Evolutionary conservation across 1,140 invertebrate genomes (phyloP), one percentile per base, ranked within the genome.

Genomic region (Bactericera cockerelli): DNA sequence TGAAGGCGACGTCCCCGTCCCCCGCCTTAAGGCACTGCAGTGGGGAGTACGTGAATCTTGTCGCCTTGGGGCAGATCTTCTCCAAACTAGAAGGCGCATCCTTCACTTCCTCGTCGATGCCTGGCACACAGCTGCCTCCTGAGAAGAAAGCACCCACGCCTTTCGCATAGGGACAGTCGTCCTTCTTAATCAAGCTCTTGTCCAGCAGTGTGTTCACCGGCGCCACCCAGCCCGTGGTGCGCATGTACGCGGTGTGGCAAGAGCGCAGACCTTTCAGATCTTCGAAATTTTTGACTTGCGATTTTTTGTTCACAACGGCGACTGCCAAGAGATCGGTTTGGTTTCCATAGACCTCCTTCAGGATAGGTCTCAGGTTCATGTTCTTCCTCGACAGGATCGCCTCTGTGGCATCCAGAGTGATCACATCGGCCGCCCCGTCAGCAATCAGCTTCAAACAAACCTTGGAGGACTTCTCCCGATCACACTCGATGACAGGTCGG

Each of bases 391-490:
- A 81, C 25, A 70, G 72, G 59, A 76, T 77, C 0, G 78, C 77
- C 28, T 77, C 73, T 25, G 77, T 79, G 1, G 79, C 76, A 60
- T 80, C 77, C 1, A 83, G 57, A 1, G 76, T 74, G n/a, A 81
- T 75, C n/a, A 85, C 64, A 63, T 86, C 81, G 4, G 79, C 79
- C 4, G 75, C 69, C 56, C 77, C 75, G 55, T 76, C 69, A 62
- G 79, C 72, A 39, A 92, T 76, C 13, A 76, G 75, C 56, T 80
- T 74, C 62, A 90, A 72, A 67, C 89, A 93, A 8, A 79, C 77
- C 0, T 73, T 70, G 13, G 77, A 70, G 0, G 69, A 68, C 25
- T 71, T 67, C 39, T 78, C 74, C 24, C 76, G 67, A 1, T 82
- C 69, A 64, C 87, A 89, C 56, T 80, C 76, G 10, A 88, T 71